phyloP scores from a whole-genome alignment of 1,140 invertebrate species.

The Ostrea edulis region DNA sequence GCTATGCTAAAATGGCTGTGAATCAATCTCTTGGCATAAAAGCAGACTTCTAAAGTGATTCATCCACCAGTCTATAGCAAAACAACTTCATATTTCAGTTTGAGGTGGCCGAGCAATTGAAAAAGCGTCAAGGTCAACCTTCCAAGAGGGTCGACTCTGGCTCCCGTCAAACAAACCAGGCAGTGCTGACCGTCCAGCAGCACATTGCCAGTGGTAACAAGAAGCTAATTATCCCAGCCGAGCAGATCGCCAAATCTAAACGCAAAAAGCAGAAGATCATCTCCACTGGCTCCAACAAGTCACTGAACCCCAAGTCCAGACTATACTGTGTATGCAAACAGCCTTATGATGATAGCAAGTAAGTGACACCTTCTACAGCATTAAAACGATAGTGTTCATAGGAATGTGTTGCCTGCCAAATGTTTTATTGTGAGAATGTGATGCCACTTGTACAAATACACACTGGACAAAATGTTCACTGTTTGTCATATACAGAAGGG shows the following conservation, averaged over 20 bases:
- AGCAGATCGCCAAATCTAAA: conserved; percentile 42
- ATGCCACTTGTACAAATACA: no score
- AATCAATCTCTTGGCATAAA: not conserved
- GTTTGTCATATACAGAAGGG: no score
- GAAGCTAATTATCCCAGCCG: conserved; percentile 28
- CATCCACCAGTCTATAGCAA: not conserved
- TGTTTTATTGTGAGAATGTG: no score
- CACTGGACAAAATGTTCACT: no score
- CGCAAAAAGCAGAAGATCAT: conserved; percentile 76
- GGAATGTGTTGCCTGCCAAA: no score
- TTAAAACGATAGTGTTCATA: no score
- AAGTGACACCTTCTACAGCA: conserved; percentile 49
- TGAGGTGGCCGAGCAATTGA: conserved; percentile 62
- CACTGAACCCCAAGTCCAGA: conserved; percentile 81
- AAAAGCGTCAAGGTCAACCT: conserved; percentile 57
- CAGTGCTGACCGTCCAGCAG: conserved; percentile 22
- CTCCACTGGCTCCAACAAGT: conserved; percentile 68
- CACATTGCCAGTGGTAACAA: conserved; percentile 20
- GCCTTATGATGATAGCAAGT: conserved; percentile 91
- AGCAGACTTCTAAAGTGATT: not conserved
- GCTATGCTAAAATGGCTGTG: no score
- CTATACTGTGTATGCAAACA: conserved; percentile 96
- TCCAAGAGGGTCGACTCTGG: conserved; percentile 47
- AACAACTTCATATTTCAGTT: conserved; percentile 53
- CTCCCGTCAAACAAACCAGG: not conserved